Evolutionary conservation across 2,888 invertebrate species (phyloP), one percentile per base, ranked within the genome.

Genomic region (Rosalia funebris): DNA sequence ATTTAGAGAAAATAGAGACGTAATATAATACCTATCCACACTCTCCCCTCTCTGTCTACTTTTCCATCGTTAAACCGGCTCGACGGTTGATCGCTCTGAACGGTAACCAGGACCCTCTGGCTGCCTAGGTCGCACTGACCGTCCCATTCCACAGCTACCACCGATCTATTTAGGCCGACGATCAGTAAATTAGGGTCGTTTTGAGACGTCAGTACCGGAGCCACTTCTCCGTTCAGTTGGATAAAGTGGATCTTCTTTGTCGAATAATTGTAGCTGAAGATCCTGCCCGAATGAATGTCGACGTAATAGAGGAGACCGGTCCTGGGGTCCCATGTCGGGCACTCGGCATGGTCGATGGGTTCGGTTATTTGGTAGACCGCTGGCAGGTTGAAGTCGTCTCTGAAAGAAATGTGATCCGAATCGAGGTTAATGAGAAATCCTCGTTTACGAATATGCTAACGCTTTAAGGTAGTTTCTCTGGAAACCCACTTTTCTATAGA

Each of bases 41-140:
- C 72, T 14, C 85, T 72, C 7, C 87, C 87, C 19, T 70, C 69
- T 7, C 79, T 77, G 70, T 87, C 87, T 31, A 85, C 86, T 77
- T 87, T 87, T 19, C 84, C 87, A 75, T 87, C 87, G 66, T 87
- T 87, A 68, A 86, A 83, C 56, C 84, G 74, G 64, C 83, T 83
- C 14, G 75, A 71, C 1, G 74, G 80, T 67, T 82, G 81, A 52
- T 81, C 76, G 0, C 70, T 63, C 12, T 85, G 84, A 0, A 85
- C 82, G 0, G 79, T 77, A 9, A 74, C 67, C 9, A 86, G 61
- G 15, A 57, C 60, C 54, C 70, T 14, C 17, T 55, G 17, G 10
- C 60, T 12, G 17, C 72, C 11, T 7, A 44, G 7, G 4, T 44
- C 16, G 0, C 37, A 17, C 16, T 17, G 46, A 1, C 56, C 56